phyloP scores from a whole-genome alignment of 1,140 invertebrate species.

The Gonatopus flavifemur region DNA sequence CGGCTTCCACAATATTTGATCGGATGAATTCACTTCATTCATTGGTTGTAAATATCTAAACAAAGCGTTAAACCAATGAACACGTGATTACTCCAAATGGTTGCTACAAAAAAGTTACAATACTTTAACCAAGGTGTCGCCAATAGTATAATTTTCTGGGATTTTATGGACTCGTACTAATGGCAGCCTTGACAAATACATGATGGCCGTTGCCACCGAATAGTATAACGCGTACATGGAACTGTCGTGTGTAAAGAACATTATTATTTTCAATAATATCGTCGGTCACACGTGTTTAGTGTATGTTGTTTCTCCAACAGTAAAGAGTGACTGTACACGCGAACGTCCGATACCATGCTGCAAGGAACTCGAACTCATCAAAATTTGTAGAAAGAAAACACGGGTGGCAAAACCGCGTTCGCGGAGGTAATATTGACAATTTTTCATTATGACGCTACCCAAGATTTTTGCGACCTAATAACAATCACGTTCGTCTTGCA shows the following conservation, averaged over 20 bases:
- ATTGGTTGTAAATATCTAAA: conserved; percentile 19
- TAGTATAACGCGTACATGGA: conserved; percentile 48
- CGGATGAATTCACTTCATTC: conserved; percentile 3
- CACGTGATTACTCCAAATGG: not conserved
- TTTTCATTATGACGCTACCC: conserved; percentile 41
- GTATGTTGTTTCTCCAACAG: conserved; percentile 18
- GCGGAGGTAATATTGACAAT: conserved; percentile 49
- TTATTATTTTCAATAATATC: conserved; percentile 36
- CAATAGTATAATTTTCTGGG: conserved; percentile 28
- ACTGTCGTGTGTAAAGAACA: conserved; percentile 40
- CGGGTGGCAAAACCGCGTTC: conserved; percentile 47
- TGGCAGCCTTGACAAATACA: conserved; percentile 55
- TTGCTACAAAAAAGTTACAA: conserved; percentile 23
- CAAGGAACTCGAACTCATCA: conserved; percentile 14
- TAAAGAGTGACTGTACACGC: conserved; percentile 12
- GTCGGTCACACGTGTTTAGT: conserved; percentile 13
- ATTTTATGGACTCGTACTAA: conserved; percentile 44
- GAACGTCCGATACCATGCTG: conserved; percentile 6
- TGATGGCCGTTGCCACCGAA: conserved; percentile 56
- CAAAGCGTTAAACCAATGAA: conserved; percentile 15
- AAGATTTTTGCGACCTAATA: conserved; percentile 25
- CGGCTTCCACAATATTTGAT: too few relatives aligned
- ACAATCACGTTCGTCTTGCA: conserved; percentile 10
- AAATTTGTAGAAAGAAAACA: conserved; percentile 35
- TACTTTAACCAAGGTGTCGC: conserved; percentile 22